These are phyloP conservation scores for Meiosimyza platycephala DNA, from an alignment of 2,888 invertebrate genomes.

Conservation along the genomic window DNA sequence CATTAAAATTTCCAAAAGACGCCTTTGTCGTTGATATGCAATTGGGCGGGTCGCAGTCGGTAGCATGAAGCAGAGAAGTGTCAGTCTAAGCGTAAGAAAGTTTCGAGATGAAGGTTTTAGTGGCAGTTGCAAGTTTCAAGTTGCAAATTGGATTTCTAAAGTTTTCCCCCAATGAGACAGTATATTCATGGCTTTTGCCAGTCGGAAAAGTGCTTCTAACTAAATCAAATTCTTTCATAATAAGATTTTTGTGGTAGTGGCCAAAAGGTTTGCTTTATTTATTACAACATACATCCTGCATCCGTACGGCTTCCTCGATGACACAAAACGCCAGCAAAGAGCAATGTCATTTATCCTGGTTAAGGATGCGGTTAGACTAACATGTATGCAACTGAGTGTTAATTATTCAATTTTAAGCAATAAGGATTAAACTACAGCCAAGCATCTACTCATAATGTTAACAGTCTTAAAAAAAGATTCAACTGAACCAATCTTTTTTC, in stretches of 20 bases:
- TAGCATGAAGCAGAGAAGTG: conserved; percentile 2
- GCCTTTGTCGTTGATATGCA: neutral
- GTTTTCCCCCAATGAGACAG: conserved; percentile 27
- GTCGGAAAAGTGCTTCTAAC: conserved; percentile 28
- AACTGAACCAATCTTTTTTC: too few species aligned
- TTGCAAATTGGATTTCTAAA: conserved; percentile 35
- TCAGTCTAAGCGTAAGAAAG: conserved; percentile 18
- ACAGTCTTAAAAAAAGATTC: too few species aligned
- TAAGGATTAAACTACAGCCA: too few species aligned
- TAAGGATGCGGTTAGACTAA: conserved; percentile 19
- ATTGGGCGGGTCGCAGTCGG: neutral
- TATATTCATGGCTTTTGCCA: conserved; percentile 23
- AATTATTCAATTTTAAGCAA: conserved; percentile 25
- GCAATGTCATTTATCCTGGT: neutral
- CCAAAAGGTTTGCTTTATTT: conserved; percentile 28
- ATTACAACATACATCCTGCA: neutral
- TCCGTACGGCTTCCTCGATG: neutral
- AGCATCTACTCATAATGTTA: too few species aligned
- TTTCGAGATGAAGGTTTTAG: conserved; percentile 24
- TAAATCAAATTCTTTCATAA: conserved; percentile 36
- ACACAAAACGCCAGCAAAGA: conserved; percentile 6
- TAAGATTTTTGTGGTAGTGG: conserved; percentile 34
- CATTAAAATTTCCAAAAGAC: conserved; percentile 22
- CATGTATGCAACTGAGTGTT: conserved; percentile 23
- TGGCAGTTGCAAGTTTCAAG: conserved; percentile 31